Base-by-base conservation (phyloP, 2,888 invertebrate genomes). In the Pycnomerus fuliginosus region DNA sequence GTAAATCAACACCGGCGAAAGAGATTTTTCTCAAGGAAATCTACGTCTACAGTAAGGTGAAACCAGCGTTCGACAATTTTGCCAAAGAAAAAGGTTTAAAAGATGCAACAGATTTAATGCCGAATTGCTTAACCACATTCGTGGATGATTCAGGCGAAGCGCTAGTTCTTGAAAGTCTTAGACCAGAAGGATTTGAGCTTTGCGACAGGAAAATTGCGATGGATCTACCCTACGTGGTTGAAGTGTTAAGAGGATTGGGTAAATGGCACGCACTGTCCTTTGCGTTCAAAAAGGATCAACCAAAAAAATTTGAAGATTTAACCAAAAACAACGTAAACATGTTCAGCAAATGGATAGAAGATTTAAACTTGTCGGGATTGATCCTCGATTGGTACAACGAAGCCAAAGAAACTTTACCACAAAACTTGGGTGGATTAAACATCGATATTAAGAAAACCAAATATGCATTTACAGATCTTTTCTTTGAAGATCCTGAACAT, bases 161-260 rank as follows among this genome's bases (percentile, higher is more conserved):
- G 1, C 40, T 65, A 2, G 46, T 61, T 12, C 44, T 64, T 43
- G 60, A 60, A 41, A 58, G 65, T 37, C 35, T 62, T 22, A 62
- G 53, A 23, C 12, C 24, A 7, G 12, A 35, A 3, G 60, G 60
- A 1, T 65, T 51, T 36, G 30, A 39, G 4, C n/a, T 61, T 28
- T 50, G 48, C 30, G 44, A 58, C 46, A 41, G 52, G 3, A 56
- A 53, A 16, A 33, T 33, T 15, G 49, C 55, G 10, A 52, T 65
- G 50, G 53, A 62, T 41, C 50, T 55, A 3, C 40, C 56, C 8
- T 65, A 65, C 36, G 43, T 62, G 1, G 44, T 43, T 15, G 20
- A 63, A 10, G 55, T 62, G 14, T 32, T 67, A 10, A 49, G 48
- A 13, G 34, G 5, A 5, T 41, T 28, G 5, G 41, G 28, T 3